A percentile compares a stretch with the other conserved stretches of the same genome.
These are phyloP conservation scores for Dromas ardeola DNA, from an alignment of 2,113 vertebrate genomes.

Conservation along the genomic window DNA sequence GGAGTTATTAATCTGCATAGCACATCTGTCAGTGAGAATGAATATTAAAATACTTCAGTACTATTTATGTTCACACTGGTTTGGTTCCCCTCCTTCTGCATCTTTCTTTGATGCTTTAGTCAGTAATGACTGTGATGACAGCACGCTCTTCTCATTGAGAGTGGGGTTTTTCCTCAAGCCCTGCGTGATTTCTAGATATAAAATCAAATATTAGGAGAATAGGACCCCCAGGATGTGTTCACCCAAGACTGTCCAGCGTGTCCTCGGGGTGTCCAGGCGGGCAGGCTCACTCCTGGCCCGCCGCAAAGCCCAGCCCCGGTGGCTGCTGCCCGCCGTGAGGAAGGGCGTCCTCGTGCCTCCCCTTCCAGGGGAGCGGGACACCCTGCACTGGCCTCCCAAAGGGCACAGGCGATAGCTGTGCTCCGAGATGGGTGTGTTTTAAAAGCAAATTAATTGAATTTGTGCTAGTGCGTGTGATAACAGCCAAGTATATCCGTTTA, in stretches of 20 bases:
- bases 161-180: too few relatives aligned
- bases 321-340: not conserved
- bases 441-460: not conserved
- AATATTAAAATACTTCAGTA: not conserved
- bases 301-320: not conserved
- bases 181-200: not conserved
- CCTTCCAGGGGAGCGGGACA: not conserved
- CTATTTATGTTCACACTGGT: not conserved
- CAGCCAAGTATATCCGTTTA: not conserved
- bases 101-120: not conserved
- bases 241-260: not conserved
- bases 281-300: not conserved
- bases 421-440: not conserved
- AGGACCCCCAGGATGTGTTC: not conserved
- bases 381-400: not conserved
- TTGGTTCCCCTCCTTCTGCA: not conserved
- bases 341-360: not conserved
- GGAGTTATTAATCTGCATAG: not conserved
- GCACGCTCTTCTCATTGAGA: fast-evolving
- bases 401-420: not conserved
- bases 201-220: not conserved
- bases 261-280: not conserved
- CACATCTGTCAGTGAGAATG: not conserved
- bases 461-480: not conserved
- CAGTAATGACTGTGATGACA: not conserved